A percentile compares a stretch with the other conserved stretches of the same genome.
phyloP scores from a whole-genome alignment of 2,888 invertebrate genomes.

The Trissolcus brochymenae region DNA sequence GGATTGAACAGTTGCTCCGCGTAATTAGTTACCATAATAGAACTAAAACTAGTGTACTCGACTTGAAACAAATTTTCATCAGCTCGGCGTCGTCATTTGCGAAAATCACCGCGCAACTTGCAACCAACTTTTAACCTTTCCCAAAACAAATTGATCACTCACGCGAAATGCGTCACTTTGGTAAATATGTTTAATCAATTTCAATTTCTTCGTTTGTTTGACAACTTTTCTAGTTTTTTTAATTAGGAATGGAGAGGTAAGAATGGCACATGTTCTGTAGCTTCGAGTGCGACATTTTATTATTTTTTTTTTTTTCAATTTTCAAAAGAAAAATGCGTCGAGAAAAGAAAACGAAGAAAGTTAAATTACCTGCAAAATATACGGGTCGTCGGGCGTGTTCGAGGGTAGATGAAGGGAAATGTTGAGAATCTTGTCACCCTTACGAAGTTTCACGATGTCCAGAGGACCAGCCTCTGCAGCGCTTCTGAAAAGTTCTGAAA shows the following conservation, averaged over 20 bases:
- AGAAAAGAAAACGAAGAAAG: background rate
- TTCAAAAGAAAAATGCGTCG: background rate
- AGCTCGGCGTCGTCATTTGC: slow-evolving; percentile 55
- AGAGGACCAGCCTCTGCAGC: slow-evolving; percentile 83
- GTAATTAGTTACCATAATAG: slow-evolving; percentile 56
- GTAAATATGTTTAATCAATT: background rate
- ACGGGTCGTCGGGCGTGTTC: slow-evolving; percentile 79
- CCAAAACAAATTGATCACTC: slow-evolving; percentile 27
- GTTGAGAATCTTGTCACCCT: slow-evolving; percentile 80
- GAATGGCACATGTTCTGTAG: no score
- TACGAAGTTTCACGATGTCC: slow-evolving; percentile 82
- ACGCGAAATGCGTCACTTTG: slow-evolving; percentile 4
- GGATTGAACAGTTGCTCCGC: slow-evolving; percentile 58
- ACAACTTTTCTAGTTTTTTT: background rate
- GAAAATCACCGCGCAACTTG: slow-evolving; percentile 49
- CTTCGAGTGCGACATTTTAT: background rate
- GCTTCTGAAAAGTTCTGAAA: slow-evolving; percentile 82
- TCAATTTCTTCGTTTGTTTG: background rate
- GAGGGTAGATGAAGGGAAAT: slow-evolving; percentile 80
- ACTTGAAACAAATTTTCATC: slow-evolving; percentile 58
- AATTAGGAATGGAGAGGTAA: background rate
- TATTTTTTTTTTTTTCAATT: background rate
- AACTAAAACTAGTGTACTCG: slow-evolving; percentile 57
- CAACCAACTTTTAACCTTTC: slow-evolving; percentile 50
- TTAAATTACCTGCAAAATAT: slow-evolving; percentile 77